Conservation (phyloP, 2,113 vertebrate genomes). For the Cinclus cinclus region DNA sequence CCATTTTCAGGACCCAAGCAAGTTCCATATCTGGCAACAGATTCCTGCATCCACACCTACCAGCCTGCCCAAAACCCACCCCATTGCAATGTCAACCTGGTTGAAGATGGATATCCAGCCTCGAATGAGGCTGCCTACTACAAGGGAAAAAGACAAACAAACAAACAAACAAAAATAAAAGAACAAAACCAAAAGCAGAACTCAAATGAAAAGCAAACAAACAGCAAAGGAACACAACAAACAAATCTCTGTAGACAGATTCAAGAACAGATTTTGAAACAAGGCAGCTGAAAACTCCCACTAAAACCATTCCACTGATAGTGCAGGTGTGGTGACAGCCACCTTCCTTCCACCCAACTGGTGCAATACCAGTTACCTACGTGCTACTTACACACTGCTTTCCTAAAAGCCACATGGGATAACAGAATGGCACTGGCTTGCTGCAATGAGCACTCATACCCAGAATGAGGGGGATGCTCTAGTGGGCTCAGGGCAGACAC, state of each 20-base stretch:
- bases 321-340: neutral
- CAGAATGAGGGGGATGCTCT: neutral
- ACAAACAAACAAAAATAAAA: neutral
- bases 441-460: neutral
- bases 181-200: neutral
- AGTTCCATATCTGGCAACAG: neutral
- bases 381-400: neutral
- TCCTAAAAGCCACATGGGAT: neutral
- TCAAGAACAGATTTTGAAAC: neutral
- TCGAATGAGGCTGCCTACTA: neutral
- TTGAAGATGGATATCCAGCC: neutral
- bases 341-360: neutral
- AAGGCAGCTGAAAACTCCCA: neutral
- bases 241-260: neutral
- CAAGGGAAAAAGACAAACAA: accelerated
- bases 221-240: neutral
- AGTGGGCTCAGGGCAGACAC: accelerated
- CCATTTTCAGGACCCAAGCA: neutral
- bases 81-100: accelerated
- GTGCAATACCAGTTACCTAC: neutral
- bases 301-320: neutral
- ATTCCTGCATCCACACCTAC: neutral
- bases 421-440: neutral
- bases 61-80: neutral
- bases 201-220: neutral